Conservation (phyloP, 2,113 vertebrate species). For the Pachycephala philippinensis region DNA sequence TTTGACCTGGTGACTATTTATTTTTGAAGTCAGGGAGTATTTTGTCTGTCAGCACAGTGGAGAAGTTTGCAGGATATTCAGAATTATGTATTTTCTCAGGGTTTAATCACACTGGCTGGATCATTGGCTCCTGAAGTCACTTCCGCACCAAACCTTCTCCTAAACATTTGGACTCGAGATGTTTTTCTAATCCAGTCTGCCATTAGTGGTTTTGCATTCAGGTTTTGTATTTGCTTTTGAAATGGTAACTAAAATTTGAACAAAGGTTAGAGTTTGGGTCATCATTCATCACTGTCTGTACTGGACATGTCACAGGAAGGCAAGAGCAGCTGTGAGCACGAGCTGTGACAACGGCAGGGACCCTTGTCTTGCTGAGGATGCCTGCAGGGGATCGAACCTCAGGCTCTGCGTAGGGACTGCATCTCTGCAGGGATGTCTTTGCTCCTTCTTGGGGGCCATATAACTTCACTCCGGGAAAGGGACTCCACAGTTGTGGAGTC, state of each 20-base stretch:
- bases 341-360: accelerated
- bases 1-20: not conserved
- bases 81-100: not conserved
- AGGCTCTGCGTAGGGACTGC: not conserved
- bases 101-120: not conserved
- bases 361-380: not conserved
- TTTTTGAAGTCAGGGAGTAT: not conserved
- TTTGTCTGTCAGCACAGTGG: not conserved
- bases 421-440: not conserved
- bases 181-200: not conserved
- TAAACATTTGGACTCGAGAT: not conserved
- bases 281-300: not conserved
- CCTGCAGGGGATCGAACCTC: not conserved
- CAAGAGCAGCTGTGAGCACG: not conserved
- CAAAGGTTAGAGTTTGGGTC: not conserved
- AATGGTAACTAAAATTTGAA: not conserved
- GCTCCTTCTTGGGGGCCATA: not conserved
- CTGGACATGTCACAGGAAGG: not conserved
- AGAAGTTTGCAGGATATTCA: not conserved
- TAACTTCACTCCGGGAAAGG: not conserved
- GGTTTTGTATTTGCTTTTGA: not conserved
- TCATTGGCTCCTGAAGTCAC: not conserved
- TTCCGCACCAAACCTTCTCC: not conserved
- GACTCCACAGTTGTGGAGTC: not conserved
- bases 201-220: not conserved